Base-by-base conservation (phyloP, 2,113 vertebrate species). In the Tragelaphus buxtoni region DNA sequence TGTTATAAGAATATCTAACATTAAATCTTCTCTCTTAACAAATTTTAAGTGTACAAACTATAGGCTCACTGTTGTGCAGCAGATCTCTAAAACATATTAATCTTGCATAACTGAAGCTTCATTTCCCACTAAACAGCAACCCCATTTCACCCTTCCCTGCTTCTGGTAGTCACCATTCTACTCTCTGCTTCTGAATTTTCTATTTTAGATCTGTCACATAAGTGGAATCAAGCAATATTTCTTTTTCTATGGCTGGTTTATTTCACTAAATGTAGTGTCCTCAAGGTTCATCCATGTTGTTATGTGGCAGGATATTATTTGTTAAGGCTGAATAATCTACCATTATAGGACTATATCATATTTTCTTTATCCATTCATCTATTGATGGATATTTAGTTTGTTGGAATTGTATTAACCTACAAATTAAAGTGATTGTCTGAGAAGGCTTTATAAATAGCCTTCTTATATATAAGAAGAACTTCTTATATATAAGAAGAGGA, bases 11-110 rank as follows among this genome's bases (percentile, higher is more conserved):
- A 42, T 14, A 79, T 80, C 26, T 63, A 65, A 65, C 16, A 10
- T 55, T 58, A 79, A 30, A 56, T 63, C 58, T 28, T 42, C 56
- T 60, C 42, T 82, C 18, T 87, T 26, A 87, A 65, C 18, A 65
- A 22, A 35, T 55, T n/a, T 14, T 55, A 79, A 45, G 56, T 87
- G 20, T 9, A 28, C 47, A 22, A 14, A 18, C 11, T 24, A 1
- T 1, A 28, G 47, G 28, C 14, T 7, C 1, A 13, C 6, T 0
- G 0, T n/a, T 60, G 26, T 79, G 28, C 18, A 13, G 26, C 45
- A n/a, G 9, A 17, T 18, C 58, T 49, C 47, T 63, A 53, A 83
- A n/a, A 20, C 18, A 8, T 17, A 26, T 0, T 11, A 35, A n/a
- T n/a, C 47, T 55, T 39, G 26, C 8, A 13, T 53, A 77, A 45